Evolutionary conservation across 2,113 vertebrate species (phyloP).

Genomic region (Galeopterus variegatus): DNA sequence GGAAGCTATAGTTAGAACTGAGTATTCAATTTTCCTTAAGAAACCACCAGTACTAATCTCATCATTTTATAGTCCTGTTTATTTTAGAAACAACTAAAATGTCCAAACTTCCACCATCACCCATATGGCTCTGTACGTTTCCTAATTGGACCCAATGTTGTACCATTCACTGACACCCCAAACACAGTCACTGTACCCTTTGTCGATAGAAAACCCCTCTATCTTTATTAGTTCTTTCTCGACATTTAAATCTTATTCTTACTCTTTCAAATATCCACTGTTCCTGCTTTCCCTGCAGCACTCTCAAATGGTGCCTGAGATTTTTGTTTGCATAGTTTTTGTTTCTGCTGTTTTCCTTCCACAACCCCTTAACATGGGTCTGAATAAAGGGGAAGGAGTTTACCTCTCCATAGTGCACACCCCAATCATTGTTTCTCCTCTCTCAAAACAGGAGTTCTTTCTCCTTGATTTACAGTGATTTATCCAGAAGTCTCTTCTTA

Average conservation of each 20-base stretch:
- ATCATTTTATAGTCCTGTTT: conserved; percentile 32
- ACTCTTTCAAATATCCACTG: not conserved
- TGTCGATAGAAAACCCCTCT: not conserved
- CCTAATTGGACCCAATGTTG: not conserved
- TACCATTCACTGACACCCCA: not conserved
- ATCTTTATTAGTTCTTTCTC: not conserved
- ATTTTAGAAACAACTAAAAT: conserved; percentile 53
- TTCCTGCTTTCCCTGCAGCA: not conserved
- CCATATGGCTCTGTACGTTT: not conserved
- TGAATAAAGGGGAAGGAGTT: fast-evolving
- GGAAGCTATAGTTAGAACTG: conserved; percentile 50
- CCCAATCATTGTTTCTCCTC: not conserved
- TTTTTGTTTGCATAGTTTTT: not conserved
- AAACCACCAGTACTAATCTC: not conserved
- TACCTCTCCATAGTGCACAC: not conserved
- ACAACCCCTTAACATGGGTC: too few species aligned
- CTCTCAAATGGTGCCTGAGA: not conserved
- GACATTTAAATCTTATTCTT: not conserved
- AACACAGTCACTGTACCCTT: fast-evolving
- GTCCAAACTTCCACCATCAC: not conserved
- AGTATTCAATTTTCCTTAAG: conserved; percentile 3
- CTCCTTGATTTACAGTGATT: not conserved
- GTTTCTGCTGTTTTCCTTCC: not conserved
- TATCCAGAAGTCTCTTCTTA: too few species aligned
- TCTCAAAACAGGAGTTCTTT: not conserved